phyloP scores from a whole-genome alignment of 2,113 vertebrate species.

The Carassius carassius region DNA sequence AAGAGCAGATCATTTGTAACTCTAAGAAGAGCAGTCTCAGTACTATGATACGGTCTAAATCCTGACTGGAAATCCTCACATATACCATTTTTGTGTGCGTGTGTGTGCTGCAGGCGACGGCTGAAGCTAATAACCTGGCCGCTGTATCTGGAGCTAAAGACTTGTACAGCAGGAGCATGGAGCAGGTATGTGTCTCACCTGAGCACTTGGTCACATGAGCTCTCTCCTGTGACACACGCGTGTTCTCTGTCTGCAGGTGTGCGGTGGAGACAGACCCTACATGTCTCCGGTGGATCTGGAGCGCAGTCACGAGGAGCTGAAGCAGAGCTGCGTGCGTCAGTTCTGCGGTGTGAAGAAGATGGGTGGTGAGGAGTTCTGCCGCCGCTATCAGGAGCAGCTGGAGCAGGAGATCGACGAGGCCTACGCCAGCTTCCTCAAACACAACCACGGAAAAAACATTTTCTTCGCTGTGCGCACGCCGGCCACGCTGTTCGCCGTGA shows the following conservation, averaged over 20 bases:
- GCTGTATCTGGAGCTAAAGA: conserved; percentile 96
- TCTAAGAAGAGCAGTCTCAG: too few relatives aligned
- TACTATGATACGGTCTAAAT: too few relatives aligned
- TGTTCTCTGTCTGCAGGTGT: conserved; percentile 76
- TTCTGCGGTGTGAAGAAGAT: conserved; percentile 96
- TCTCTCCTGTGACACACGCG: neutral
- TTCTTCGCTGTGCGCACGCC: conserved; percentile 96
- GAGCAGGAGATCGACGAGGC: conserved; percentile 89
- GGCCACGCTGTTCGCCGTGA: conserved; percentile 93
- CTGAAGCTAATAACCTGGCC: conserved; percentile 97
- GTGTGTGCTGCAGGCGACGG: conserved; percentile 84
- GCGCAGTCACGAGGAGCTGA: conserved; percentile 83
- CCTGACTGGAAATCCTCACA: too few relatives aligned
- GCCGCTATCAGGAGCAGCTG: conserved; percentile 91
- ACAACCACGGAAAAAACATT: conserved; percentile 99
- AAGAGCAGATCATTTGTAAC: too few relatives aligned
- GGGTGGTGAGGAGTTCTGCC: conserved; percentile 97
- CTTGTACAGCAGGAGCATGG: conserved; percentile 90
- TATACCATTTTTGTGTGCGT: too few relatives aligned
- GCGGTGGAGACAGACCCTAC: conserved; percentile 95
- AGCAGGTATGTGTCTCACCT: conserved; percentile 77
- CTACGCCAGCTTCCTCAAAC: conserved; percentile 91
- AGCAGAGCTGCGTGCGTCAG: conserved; percentile 80
- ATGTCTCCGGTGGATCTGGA: conserved; percentile 92
- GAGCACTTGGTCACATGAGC: neutral